Evolutionary conservation across 2,797 vertebrate species (phyloP), one percentile per base, ranked within the genome.

Genomic region (Spizella passerina): DNA sequence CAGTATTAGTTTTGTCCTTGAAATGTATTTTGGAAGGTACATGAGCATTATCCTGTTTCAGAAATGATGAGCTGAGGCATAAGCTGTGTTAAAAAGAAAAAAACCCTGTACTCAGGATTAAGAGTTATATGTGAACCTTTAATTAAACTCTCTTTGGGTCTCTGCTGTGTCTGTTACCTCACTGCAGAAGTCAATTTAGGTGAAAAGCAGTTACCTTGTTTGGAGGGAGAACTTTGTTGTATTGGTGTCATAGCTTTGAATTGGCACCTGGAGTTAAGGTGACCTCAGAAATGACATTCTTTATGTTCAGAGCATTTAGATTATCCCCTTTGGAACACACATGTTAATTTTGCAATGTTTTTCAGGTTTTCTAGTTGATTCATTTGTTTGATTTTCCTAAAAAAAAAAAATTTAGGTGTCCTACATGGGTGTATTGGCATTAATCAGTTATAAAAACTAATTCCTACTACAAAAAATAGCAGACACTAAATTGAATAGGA

Each of bases 1-100:
- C 61, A 18, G 44, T 75, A 86, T 94, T 88, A 78, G n/a, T 93
- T 94, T 92, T 87, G 86, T 63, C 94, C 94, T 96, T 91, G 88
- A 92, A 83, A 81, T 61, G 38, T 59, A 6, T 94, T 94, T 95
- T 85, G 88, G 76, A 88, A 92, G 64, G 50, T 70, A 39, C 41
- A 29, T 71, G 21, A 44, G 53, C 32, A 32, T 93, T 95, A 89
- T 82, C 76, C 79, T 68, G 19, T 93, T 93, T 87, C 70, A 87
- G 72, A 96, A 92, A 87, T 72, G 19, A 92, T 20, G 4, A 91
- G 55, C 81, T 93, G 70, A 79, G 41, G 53, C 76, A 76, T 90
- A 91, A 96, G 29, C 86, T 94, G 49, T 70, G 56, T 79, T 93
- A 86, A 73, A 90, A 90, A 82, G 55, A 12, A 64, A 80, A 85